Percentiles rank a stretch among this genome's conserved stretches.
These are phyloP conservation scores for Somateria mollissima DNA, from an alignment of 2,797 vertebrate species.

Conservation along the genomic window DNA sequence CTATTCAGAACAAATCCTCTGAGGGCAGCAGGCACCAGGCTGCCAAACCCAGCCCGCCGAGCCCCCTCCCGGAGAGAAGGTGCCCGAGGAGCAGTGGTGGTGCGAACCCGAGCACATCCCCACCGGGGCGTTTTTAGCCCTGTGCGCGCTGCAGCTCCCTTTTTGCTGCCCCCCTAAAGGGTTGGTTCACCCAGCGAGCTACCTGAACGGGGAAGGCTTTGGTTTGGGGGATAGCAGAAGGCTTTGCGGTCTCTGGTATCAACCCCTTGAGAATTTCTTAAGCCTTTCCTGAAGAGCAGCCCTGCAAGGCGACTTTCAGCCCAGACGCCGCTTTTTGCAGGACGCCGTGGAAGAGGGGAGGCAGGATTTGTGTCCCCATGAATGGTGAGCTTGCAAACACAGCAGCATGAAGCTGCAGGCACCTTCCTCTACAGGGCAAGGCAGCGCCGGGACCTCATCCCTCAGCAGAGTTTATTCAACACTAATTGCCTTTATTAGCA, in stretches of 20 bases:
- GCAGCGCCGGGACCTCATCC: not conserved
- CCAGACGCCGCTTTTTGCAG: not conserved
- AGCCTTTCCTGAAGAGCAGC: not conserved
- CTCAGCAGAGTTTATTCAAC: not conserved
- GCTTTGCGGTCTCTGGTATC: not conserved
- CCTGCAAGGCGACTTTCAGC: not conserved
- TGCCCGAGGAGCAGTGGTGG: not conserved
- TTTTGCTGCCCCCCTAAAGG: not conserved
- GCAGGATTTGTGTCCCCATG: not conserved
- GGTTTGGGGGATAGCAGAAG: not conserved
- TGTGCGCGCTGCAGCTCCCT: not conserved
- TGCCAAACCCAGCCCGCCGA: not conserved
- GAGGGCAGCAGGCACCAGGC: fast-evolving
- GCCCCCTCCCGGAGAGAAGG: not conserved
- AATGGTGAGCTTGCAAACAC: not conserved
- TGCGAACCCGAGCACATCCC: fast-evolving
- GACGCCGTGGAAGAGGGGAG: not conserved
- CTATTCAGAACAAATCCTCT: not conserved
- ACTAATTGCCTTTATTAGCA: conserved; percentile 16
- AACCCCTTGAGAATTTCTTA: not conserved
- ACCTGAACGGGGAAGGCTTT: not conserved
- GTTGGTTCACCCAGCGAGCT: not conserved
- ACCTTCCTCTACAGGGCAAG: not conserved
- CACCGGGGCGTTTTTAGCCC: not conserved
- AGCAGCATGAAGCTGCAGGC: fast-evolving